Conservation (phyloP, 2,888 invertebrate species). For the Graphium colonna region DNA sequence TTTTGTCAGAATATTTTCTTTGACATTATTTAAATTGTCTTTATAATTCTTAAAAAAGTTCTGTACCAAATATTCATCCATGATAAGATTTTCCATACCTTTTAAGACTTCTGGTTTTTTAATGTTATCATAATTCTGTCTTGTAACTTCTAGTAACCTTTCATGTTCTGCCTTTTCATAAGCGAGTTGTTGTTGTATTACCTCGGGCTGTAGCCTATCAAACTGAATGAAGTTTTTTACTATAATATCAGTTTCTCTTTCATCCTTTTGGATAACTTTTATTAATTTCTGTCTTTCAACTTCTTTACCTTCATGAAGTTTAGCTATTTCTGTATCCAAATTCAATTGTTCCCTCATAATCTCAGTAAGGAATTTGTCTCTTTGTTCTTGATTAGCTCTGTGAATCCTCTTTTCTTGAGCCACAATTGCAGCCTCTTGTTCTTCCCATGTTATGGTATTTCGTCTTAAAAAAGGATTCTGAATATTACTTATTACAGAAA, state of each 20-base stretch:
- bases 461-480: conserved; percentile 55
- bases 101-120: conserved; percentile 84
- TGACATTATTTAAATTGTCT: conserved; percentile 82
- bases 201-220: conserved; percentile 79
- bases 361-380: conserved; percentile 77
- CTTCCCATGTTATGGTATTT: conserved; percentile 74
- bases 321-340: conserved; percentile 83
- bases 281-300: conserved; percentile 80
- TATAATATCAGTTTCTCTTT: conserved; percentile 81
- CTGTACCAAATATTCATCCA: conserved; percentile 82
- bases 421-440: conserved; percentile 81
- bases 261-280: conserved; percentile 82
- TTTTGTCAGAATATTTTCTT: conserved; percentile 77
- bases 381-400: conserved; percentile 80
- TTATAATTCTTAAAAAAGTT: conserved; percentile 82
- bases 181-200: conserved; percentile 82
- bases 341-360: conserved; percentile 82
- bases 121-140: conserved; percentile 79
- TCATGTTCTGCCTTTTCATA: conserved; percentile 85
- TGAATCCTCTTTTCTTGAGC: conserved; percentile 84
- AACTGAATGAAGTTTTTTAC: conserved; percentile 83
- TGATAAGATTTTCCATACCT: conserved; percentile 85
- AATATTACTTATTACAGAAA: conserved; percentile 50
- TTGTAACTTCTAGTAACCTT: conserved; percentile 80
- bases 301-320: conserved; percentile 84